phyloP scores from a whole-genome alignment of 23 tunicate genomes.

The Ciona savignyi region DNA sequence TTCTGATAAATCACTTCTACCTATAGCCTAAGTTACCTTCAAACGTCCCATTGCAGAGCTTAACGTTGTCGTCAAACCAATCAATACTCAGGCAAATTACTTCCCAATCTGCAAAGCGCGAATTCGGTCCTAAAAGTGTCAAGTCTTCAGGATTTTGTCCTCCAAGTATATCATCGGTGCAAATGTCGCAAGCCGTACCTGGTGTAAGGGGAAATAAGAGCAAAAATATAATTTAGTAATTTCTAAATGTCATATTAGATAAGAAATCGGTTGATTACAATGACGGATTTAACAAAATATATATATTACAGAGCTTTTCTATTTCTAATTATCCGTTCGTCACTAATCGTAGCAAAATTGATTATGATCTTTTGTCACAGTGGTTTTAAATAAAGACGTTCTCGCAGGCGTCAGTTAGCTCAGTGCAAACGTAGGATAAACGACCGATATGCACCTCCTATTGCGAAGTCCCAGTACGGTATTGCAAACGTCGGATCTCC shows the following conservation, averaged over 20 bases:
- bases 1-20: no score
- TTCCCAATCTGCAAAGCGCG: constrained; percentile 72
- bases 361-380: no score
- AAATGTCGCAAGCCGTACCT: constrained; percentile 63
- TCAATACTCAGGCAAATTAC: constrained; percentile 57
- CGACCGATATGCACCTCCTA: constrained; percentile 35
- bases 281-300: no score
- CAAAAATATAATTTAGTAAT: no score
- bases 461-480: constrained; percentile 83
- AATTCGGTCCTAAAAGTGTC: constrained; percentile 23
- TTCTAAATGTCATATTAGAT: no score
- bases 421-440: background rate
- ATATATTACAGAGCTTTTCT: background rate
- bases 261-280: no score
- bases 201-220: no score
- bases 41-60: constrained; percentile 59
- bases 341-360: no score
- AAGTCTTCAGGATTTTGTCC: constrained; percentile 30
- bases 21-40: no score
- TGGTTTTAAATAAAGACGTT: background rate
- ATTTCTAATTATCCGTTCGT: background rate
- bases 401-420: background rate
- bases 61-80: constrained; percentile 68
- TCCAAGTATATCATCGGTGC: constrained; percentile 57
- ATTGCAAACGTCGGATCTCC: constrained; percentile 43